Conservation (phyloP, 2,888 invertebrate genomes). For the Spisula subtruncata region DNA sequence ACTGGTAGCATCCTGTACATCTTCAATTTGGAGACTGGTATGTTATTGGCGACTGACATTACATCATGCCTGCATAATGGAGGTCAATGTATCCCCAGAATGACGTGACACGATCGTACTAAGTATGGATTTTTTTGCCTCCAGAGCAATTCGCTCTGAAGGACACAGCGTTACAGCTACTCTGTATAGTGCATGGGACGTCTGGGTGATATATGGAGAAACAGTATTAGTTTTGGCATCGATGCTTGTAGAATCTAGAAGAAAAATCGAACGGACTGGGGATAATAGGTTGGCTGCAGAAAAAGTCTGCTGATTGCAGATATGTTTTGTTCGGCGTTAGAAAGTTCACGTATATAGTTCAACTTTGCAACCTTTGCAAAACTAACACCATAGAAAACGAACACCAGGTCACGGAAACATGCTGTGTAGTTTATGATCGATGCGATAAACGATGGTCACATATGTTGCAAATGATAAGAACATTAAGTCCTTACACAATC, state of each 20-base stretch:
- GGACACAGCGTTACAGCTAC: constrained; percentile 6
- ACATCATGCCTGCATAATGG: background rate
- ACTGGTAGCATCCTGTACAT: background rate
- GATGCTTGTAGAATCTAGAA: background rate
- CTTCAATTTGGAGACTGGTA: background rate
- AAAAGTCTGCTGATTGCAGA: too few species aligned
- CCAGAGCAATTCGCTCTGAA: background rate
- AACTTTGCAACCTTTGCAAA: too few species aligned
- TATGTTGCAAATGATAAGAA: too few species aligned
- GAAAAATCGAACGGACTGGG: background rate
- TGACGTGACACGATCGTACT: background rate
- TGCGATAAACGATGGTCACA: too few species aligned
- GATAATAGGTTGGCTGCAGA: background rate
- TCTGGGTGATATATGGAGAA: background rate
- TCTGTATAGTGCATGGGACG: background rate
- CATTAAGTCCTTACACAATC: too few species aligned
- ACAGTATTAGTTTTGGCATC: background rate
- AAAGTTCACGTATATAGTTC: too few species aligned
- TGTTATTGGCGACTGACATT: background rate
- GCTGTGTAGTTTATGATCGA: too few species aligned
- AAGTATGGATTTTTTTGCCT: constrained; percentile 21
- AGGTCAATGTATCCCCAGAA: constrained; percentile 1
- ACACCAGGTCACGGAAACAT: too few species aligned
- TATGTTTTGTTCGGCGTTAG: too few species aligned
- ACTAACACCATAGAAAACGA: too few species aligned